Base-by-base conservation (phyloP, 1,140 invertebrate genomes). In the Camponotus vicinus region DNA sequence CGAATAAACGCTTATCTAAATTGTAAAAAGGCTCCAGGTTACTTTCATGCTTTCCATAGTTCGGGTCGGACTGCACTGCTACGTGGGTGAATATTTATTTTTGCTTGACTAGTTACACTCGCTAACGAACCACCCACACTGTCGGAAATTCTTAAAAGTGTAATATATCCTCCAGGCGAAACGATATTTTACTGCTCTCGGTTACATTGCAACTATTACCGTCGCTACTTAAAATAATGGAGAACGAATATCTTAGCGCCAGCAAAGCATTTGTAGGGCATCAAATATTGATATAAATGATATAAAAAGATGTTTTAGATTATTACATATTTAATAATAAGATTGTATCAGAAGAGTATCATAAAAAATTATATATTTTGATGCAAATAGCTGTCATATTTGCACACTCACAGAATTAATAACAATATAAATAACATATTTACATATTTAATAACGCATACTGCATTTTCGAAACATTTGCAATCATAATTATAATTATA, bases 1-100 rank as follows among this genome's bases (percentile, higher is more conserved):
- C 77, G 77, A 55, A 79, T 79, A 69, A 13, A 57, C 40, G 27
- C 67, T 82, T 73, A 59, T 61, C 67, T 82, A 45, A 73, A 82
- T 73, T 82, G 79, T 82, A 82, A 82, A 82, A 82, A 73, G 52
- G 37, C 7, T 61, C 3, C 67, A 11, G 67, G 67, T 82, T 73
- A 82, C 45, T 71, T 82, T 27, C 55, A 73, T 42, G 40, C 67
- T 73, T 32, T 27, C 13, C 52, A 27, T 42, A 82, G 37, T 57
- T 59, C 34, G 37, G 42, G 34, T 80, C 49, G n/a, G 34, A 42
- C n/a, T 8, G 63, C 37, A 52, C 27, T 45, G 42, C 42, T 49
- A 73, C 67, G 79, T 82, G 79, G 79, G 79, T 37, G 79, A 75
- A 83, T 83, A 83, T 83, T 83, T 73, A 83, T 83, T 83, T 83